phyloP scores from a whole-genome alignment of 2,113 vertebrate genomes.

The Tonatia bakeri region DNA sequence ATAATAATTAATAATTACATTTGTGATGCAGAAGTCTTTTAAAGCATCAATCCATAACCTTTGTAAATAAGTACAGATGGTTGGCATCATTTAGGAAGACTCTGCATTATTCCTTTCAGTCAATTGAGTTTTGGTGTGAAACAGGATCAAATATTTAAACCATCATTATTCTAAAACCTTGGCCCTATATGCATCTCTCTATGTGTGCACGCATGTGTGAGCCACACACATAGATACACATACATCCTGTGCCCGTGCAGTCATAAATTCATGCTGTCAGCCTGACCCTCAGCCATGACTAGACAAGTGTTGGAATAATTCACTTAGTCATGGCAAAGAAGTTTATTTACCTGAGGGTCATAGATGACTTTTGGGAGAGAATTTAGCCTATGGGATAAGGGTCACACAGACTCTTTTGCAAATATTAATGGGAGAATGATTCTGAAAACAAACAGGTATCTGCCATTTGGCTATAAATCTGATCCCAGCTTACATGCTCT shows the following conservation, averaged over 20 bases:
- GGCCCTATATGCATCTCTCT: neutral
- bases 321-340: neutral
- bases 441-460: neutral
- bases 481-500: neutral
- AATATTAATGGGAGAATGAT: neutral
- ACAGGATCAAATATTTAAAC: neutral
- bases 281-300: neutral
- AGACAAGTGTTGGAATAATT: neutral
- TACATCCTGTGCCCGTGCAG: neutral
- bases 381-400: neutral
- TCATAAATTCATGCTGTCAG: neutral
- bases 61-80: conserved; percentile 65
- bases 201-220: neutral
- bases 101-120: conserved; percentile 55
- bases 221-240: neutral
- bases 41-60: conserved; percentile 60
- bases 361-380: neutral
- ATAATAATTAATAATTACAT: conserved; percentile 80
- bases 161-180: neutral
- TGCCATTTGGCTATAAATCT: neutral
- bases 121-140: neutral
- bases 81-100: conserved; percentile 60
- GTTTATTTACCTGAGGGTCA: neutral
- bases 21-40: conserved; percentile 71
- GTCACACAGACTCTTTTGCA: neutral